These are phyloP conservation scores for Chesias legatella DNA, from an alignment of 2,888 invertebrate genomes.

Conservation along the genomic window DNA sequence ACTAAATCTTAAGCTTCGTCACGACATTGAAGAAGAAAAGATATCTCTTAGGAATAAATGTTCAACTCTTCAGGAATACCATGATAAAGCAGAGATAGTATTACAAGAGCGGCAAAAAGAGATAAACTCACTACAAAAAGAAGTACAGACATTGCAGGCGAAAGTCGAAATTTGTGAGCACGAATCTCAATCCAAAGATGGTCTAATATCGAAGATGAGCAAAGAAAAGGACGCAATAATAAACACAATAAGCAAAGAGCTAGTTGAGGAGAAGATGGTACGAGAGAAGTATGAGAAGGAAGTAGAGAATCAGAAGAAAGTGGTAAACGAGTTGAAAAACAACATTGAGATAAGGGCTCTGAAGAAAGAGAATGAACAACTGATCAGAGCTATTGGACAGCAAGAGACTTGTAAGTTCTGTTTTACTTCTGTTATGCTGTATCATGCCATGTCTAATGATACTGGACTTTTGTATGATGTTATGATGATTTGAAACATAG, in stretches of 20 bases:
- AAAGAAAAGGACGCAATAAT: slow-evolving; percentile 44
- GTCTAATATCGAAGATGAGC: slow-evolving; percentile 28
- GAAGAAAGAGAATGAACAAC: slow-evolving; percentile 53
- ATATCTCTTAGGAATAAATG: slow-evolving; percentile 44
- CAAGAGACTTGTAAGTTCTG: slow-evolving; percentile 56
- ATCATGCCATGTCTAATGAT: slow-evolving; percentile 12
- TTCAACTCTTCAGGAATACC: slow-evolving; percentile 47
- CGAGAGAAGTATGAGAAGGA: slow-evolving; percentile 36
- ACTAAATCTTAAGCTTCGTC: slow-evolving; percentile 36
- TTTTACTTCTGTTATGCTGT: slow-evolving; percentile 13
- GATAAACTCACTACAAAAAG: slow-evolving; percentile 35
- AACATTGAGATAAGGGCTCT: slow-evolving; percentile 38
- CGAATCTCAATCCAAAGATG: slow-evolving; percentile 36
- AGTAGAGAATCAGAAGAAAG: slow-evolving; percentile 16
- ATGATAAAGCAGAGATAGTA: slow-evolving; percentile 47
- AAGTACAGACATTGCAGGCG: slow-evolving; percentile 32
- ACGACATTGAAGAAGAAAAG: slow-evolving; percentile 42
- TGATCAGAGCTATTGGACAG: slow-evolving; percentile 48
- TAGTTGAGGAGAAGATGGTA: slow-evolving; percentile 40
- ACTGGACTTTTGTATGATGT: slow-evolving; percentile 16
- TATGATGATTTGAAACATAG: slow-evolving; percentile 7
- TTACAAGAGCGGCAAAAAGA: slow-evolving; percentile 47
- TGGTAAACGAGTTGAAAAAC: slow-evolving; percentile 30
- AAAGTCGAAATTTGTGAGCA: slow-evolving; percentile 34
- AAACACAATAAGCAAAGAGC: slow-evolving; percentile 41